Percentiles rank a stretch among this genome's conserved stretches.
phyloP scores from a whole-genome alignment of 2,888 invertebrate species.

The Acanthosepion pharaonis region DNA sequence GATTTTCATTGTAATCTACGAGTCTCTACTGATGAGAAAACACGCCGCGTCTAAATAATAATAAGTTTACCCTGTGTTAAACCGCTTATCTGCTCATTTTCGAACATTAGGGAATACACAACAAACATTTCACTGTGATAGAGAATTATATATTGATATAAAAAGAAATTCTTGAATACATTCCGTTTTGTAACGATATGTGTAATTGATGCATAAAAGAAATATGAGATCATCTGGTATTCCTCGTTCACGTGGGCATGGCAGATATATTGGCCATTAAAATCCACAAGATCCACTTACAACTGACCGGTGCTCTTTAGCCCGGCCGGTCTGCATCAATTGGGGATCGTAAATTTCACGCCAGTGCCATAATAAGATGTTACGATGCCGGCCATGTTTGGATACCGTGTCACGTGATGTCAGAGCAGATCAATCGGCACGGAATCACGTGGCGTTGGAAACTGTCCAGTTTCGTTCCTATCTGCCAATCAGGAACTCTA shows the following conservation, averaged over 20 bases:
- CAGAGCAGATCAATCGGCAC: neutral
- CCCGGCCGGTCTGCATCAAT: neutral
- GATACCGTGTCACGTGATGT: neutral
- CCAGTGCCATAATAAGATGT: neutral
- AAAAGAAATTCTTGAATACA: neutral
- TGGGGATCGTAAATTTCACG: slow-evolving; percentile 20
- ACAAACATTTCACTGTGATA: neutral
- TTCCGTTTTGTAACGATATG: neutral
- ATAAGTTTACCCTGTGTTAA: too few relatives aligned
- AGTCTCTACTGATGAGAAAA: too few relatives aligned
- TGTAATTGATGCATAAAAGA: slow-evolving; percentile 1
- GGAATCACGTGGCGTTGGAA: slow-evolving; percentile 33
- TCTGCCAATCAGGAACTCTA: slow-evolving; percentile 8
- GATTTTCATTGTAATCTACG: too few relatives aligned
- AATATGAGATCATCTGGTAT: neutral
- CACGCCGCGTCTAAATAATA: too few relatives aligned
- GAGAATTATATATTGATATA: too few relatives aligned
- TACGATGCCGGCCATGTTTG: slow-evolving; percentile 33
- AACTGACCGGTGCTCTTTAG: slow-evolving; percentile 9
- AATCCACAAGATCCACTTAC: slow-evolving; percentile 18
- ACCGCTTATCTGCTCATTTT: too few relatives aligned
- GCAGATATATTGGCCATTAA: slow-evolving; percentile 11
- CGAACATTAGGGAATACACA: too few relatives aligned
- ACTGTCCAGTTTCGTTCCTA: neutral
- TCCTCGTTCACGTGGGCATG: neutral